Evolutionary conservation across 2,888 invertebrate species (phyloP).

Genomic region (Neoaliturus tenellus): DNA sequence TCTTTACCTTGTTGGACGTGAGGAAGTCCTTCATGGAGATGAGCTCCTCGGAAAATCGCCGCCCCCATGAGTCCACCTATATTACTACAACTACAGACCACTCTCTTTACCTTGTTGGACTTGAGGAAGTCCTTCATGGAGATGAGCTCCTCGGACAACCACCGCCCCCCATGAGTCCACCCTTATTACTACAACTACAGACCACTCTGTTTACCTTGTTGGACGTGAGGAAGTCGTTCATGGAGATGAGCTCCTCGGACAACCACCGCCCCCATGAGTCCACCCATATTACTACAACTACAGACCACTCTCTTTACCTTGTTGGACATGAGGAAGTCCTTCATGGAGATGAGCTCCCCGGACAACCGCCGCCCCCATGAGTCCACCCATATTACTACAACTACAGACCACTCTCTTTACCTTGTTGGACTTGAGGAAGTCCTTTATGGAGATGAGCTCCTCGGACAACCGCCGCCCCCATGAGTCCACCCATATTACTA

Average conservation of each 20-base stretch:
- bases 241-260: constrained; percentile 79
- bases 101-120: no score
- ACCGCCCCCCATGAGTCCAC: not conserved
- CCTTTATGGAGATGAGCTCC: constrained; percentile 79
- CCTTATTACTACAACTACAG: no score
- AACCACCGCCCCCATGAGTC: constrained; percentile 72
- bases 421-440: constrained; percentile 74
- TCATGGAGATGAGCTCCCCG: constrained; percentile 79
- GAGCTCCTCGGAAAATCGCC: constrained; percentile 77
- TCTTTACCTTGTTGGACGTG: constrained; percentile 71
- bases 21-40: constrained; percentile 78
- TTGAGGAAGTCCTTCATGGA: no score
- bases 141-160: no score
- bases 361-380: constrained; percentile 74
- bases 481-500: constrained; percentile 54
- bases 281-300: no score
- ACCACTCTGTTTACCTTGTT: constrained; percentile 69
- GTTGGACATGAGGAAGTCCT: constrained; percentile 74
- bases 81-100: constrained; percentile 71
- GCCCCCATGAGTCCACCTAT: constrained; percentile 28
- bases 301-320: constrained; percentile 69
- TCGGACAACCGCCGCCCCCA: constrained; percentile 75
- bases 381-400: constrained; percentile 11
- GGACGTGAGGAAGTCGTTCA: constrained; percentile 75
- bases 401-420: not conserved